Percentiles rank a stretch among this genome's conserved stretches.
These are phyloP conservation scores for Cephus pygmeus DNA, from an alignment of 2,888 invertebrate species.

Conservation along the genomic window DNA sequence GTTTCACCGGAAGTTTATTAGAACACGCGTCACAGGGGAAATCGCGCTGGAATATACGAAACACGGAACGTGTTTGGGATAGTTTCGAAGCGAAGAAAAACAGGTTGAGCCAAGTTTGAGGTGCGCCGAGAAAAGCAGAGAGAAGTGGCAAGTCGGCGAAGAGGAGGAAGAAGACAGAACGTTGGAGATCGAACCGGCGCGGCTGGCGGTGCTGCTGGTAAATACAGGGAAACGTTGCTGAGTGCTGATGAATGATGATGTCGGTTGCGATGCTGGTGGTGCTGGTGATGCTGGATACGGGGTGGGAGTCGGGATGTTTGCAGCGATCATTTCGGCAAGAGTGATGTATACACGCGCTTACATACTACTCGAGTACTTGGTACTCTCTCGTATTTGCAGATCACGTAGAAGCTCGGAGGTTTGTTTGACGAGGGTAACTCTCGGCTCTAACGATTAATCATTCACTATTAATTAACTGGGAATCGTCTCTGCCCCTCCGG, in stretches of 20 bases:
- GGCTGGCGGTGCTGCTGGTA: no score
- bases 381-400: conserved; percentile 48
- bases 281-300: neutral
- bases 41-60: conserved; percentile 24
- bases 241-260: no score
- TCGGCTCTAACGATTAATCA: conserved; percentile 57
- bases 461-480: conserved; percentile 59
- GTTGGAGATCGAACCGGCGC: no score
- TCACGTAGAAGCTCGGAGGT: conserved; percentile 51
- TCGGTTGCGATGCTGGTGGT: no score
- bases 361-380: conserved; percentile 24
- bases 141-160: neutral
- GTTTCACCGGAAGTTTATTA: conserved; percentile 34
- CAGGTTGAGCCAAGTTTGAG: neutral
- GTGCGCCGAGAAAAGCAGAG: neutral
- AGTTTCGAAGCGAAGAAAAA: neutral
- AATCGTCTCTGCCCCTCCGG: conserved; percentile 32
- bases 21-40: conserved; percentile 35
- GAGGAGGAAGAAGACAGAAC: no score
- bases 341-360: conserved; percentile 15
- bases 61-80: conserved; percentile 2
- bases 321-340: no score
- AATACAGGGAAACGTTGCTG: no score
- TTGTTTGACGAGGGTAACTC: conserved; percentile 59
- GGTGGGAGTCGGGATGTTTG: neutral